Base-by-base conservation (phyloP, 2,113 vertebrate species). In the Sinosuthora webbiana region DNA sequence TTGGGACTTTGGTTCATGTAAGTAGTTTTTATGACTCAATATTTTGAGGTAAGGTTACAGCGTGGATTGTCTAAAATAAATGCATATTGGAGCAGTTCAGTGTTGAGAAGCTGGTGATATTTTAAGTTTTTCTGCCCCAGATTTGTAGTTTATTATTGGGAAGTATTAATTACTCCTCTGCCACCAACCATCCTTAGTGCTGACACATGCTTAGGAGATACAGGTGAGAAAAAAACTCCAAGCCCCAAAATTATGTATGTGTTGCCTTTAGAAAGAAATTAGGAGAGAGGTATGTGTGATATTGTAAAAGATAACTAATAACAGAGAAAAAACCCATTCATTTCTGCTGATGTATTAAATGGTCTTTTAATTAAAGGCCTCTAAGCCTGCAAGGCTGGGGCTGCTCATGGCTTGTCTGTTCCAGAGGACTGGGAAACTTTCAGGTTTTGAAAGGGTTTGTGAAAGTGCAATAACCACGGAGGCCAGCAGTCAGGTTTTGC, bases 381-480 rank as follows among this genome's bases (percentile, higher is more conserved):
- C 22, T 1, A 6, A 37, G 50, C 50, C 52, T 31, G n/a, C n/a
- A n/a, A n/a, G n/a, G n/a, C n/a, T n/a, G 35, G 39, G 33, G 20
- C n/a, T 15, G 44, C 21, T 92, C 31, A 3, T 18, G 21, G 55
- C 22, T 67, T 35, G 56, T 15, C 65, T 81, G 0, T 31, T 57
- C 16, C 65, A 52, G 35, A 63, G 30, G 17, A 55, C 0, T 35
- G 41, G n/a, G 47, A 39, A 91, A 24, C 24, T 37, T 52, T 39
- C 35, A 35, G 49, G 2, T 35, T 50, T 56, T 49, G 37, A 9
- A 56, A 50, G 44, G 18, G 13, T 31, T 56, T 45, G 50, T 27
- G 53, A 13, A n/a, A 62, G 20, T 0, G 2, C 65, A 75, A 2
- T 18, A 83, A 31, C 30, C 37, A 25, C 0, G 0, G 52, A 62